Base-by-base conservation (phyloP, 2,797 vertebrate genomes). In the Toxotes lorentzi region DNA sequence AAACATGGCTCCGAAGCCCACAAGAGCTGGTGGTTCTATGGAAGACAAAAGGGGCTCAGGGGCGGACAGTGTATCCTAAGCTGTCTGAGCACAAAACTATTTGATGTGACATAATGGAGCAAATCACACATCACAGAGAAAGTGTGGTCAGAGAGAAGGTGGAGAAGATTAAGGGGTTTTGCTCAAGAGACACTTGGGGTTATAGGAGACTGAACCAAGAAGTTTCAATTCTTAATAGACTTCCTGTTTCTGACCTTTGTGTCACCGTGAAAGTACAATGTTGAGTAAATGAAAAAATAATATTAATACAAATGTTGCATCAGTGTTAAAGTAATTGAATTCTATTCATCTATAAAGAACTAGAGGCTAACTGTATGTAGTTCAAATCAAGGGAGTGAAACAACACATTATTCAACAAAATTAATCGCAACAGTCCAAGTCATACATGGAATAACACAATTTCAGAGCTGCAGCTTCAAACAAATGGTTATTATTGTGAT, bases 1-100 rank as follows among this genome's bases (percentile, higher is more conserved):
- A 91, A 89, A 88, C 54, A 73, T 34, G 66, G 61, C 9, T 34
- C 45, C 50, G 50, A 79, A 64, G 64, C 69, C 43, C 32, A 64
- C 24, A 34, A 53, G 53, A 70, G 56, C 54, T 35, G 51, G 38
- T n/a, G 60, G 40, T 45, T 79, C 78, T 16, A 7, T 59, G 35
- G 27, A 48, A 77, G 47, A 81, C 23, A 11, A 53, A 50, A 45
- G 3, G 27, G 27, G 54, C 14, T 70, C 45, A 11, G 50, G 47
- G 51, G 21, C 7, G 24, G 35, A 11, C 32, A 2, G 47, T 17
- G 14, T 17, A 59, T 65, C 10, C 53, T 57, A 68, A 62, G 53
- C 27, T 30, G 62, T n/a, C 54, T 41, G 43, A 51, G 45, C 24
- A 19, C 8, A 24, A 41, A 69, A 70, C 43, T 3, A 41, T 53